phyloP scores from a whole-genome alignment of 2,113 vertebrate genomes.

The Burhinus oedicnemus region DNA sequence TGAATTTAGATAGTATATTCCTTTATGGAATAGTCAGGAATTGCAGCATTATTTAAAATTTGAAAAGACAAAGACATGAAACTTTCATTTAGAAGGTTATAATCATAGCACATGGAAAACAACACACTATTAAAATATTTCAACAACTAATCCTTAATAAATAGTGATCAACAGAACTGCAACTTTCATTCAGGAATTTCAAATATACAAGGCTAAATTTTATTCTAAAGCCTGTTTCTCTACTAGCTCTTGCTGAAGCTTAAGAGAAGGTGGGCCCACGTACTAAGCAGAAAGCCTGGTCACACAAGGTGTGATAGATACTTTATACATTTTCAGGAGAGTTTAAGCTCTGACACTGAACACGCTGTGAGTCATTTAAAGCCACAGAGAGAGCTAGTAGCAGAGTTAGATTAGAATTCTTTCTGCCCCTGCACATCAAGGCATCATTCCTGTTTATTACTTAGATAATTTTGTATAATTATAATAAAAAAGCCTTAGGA shows the following conservation, averaged over 20 bases:
- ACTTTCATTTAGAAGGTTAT: neutral
- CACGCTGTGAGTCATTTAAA: neutral
- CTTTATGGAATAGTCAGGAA: neutral
- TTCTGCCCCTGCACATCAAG: neutral
- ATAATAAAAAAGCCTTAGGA: neutral
- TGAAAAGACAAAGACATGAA: neutral
- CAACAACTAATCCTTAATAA: neutral
- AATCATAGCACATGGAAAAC: neutral
- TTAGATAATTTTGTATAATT: neutral
- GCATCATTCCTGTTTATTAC: neutral
- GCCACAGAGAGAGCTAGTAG: neutral
- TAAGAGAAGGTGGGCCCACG: neutral
- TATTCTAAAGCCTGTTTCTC: neutral
- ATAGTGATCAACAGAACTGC: neutral
- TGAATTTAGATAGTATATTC: neutral
- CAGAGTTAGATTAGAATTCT: neutral
- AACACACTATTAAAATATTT: neutral
- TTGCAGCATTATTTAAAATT: neutral
- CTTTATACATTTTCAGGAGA: neutral
- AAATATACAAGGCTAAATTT: neutral
- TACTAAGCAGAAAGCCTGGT: neutral
- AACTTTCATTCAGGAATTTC: neutral
- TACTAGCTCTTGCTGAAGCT: neutral
- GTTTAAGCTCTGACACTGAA: neutral
- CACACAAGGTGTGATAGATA: neutral